Evolutionary conservation across 2,797 vertebrate species (phyloP), one percentile per base, ranked within the genome.

Genomic region (Mormyrus hasselquistii): DNA sequence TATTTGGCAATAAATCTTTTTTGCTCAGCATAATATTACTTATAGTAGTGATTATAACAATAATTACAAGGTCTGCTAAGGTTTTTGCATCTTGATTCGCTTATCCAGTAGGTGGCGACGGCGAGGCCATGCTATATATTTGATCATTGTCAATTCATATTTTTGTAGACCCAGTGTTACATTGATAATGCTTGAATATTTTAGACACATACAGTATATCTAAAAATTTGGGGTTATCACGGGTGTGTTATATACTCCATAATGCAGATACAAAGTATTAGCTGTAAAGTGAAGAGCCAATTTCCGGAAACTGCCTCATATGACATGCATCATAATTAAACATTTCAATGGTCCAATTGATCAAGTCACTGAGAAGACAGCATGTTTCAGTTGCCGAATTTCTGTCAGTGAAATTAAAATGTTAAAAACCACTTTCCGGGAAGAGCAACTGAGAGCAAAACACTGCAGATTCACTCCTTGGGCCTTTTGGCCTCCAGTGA

Each of bases 381-480:
- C n/a, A 3, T 88, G 19, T 88, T 49, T n/a, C 57, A 49, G 34
- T 41, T 88, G 41, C 44, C 6, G 34, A 49, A 88, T 41, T 47
- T 65, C 57, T 49, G 19, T 16, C 59, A 88, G 22, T 88, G 41
- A 69, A 65, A 69, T 69, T 47, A 25, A 88, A 69, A 69, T 65
- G 87, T 82, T 14, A 52, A 65, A 73, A 53, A 49, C 6, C 44
- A 29, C 38, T 87, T 55, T 38, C 8, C 4, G 29, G 19, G 5
- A 19, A 14, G 7, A 4, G 5, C 10, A 85, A 49, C 62, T 3
- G 10, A 53, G 38, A 25, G n/a, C 38, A 38, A 53, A 47, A 14
- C 62, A 87, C 29, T 14, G 16, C 22, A 89, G 69, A 86, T 73
- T 73, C 41, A 86, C 65, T 34, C 38, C 55, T 88, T 82, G 47